A percentile compares a stretch with the other conserved stretches of the same genome.
These are phyloP conservation scores for Resseliella maxima DNA, from an alignment of 2,888 invertebrate genomes.

Conservation along the genomic window DNA sequence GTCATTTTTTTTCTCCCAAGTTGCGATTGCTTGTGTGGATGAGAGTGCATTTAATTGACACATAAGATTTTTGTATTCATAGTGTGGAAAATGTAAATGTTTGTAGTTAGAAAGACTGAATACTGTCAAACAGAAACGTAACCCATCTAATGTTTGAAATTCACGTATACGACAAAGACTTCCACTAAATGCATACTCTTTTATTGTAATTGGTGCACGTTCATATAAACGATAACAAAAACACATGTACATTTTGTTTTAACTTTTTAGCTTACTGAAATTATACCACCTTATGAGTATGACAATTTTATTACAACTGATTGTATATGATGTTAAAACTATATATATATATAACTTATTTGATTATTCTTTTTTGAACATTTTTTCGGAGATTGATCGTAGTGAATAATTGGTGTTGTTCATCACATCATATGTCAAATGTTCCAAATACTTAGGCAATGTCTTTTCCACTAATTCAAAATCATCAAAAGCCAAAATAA, in stretches of 20 bases:
- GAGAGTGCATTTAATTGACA: background rate
- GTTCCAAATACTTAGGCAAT: no score
- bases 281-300: background rate
- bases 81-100: slow-evolving; percentile 44
- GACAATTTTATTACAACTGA: no score
- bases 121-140: slow-evolving; percentile 29
- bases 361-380: no score
- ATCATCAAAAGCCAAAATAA: no score
- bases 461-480: no score
- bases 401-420: no score
- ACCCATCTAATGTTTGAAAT: slow-evolving; percentile 29
- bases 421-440: no score
- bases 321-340: no score
- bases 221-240: slow-evolving; percentile 51
- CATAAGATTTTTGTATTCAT: slow-evolving; percentile 28
- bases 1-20: background rate
- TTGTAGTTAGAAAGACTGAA: slow-evolving; percentile 32
- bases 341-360: no score
- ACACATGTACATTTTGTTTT: slow-evolving; percentile 22
- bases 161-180: slow-evolving; percentile 38
- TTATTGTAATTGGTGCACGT: background rate
- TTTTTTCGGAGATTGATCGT: no score
- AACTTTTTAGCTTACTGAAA: background rate
- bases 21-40: background rate
- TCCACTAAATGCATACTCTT: slow-evolving; percentile 37